Percentiles rank a stretch among this genome's conserved stretches.
Conservation (phyloP, 2,113 vertebrate genomes). For the Macquaria australasica region DNA sequence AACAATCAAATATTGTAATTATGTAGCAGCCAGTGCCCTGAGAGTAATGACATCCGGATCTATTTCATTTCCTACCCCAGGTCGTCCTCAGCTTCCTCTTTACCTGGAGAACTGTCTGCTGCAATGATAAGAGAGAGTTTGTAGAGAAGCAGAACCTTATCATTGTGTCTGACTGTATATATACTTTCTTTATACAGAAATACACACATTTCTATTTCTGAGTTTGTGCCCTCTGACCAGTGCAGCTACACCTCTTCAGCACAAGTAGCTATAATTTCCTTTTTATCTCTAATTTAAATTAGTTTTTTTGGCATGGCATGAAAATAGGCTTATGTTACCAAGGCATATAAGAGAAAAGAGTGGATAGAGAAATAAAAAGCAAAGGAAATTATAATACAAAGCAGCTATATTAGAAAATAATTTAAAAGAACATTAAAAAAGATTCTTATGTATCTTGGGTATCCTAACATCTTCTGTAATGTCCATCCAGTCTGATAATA, state of each 20-base stretch:
- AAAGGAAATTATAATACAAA: not conserved
- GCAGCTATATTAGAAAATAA: not conserved
- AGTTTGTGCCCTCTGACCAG: not conserved
- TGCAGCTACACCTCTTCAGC: slow-evolving; percentile 33
- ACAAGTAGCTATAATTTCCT: slow-evolving; percentile 7
- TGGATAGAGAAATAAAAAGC: not conserved
- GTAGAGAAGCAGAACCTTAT: slow-evolving; percentile 30
- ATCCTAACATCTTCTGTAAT: slow-evolving; percentile 4
- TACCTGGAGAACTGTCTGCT: slow-evolving; percentile 13
- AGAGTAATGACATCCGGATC: slow-evolving; percentile 27
- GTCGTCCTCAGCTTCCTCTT: slow-evolving; percentile 7
- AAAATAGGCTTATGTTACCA: not conserved
- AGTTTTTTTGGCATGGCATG: not conserved
- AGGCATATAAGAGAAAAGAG: not conserved
- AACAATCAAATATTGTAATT: slow-evolving; percentile 6
- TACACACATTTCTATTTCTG: slow-evolving; percentile 23
- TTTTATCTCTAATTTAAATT: not conserved
- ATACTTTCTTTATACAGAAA: not conserved
- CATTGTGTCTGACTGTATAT: not conserved
- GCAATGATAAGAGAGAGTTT: slow-evolving; percentile 34
- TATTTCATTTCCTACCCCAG: slow-evolving; percentile 15
- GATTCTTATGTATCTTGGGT: not conserved
- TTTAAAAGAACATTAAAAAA: not conserved
- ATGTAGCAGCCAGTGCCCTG: slow-evolving; percentile 2
- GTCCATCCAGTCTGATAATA: not conserved